Evolutionary conservation across 2,888 invertebrate species (phyloP).

Genomic region (Heteromurus nitidus): DNA sequence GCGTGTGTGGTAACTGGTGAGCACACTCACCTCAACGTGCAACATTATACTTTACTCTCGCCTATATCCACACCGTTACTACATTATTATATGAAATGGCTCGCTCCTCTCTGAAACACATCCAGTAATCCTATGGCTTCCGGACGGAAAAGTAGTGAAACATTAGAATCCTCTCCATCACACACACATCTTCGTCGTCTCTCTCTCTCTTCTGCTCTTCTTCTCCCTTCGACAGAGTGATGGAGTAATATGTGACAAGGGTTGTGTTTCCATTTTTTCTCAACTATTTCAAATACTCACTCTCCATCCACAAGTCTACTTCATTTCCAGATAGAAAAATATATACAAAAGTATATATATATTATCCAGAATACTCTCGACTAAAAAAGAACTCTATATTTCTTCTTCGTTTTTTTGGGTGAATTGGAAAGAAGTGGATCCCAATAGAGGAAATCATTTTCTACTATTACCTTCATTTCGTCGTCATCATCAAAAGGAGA

Average conservation of each 20-base stretch:
- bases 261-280: background rate
- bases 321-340: too few species aligned
- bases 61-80: background rate
- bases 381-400: background rate
- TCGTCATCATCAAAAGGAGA: too few species aligned
- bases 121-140: conserved; percentile 67
- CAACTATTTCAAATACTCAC: too few species aligned
- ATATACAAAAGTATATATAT: too few species aligned
- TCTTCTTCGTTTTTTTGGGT: background rate
- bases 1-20: too few species aligned
- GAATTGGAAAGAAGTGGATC: conserved; percentile 11
- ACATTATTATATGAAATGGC: conserved; percentile 21
- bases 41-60: too few species aligned
- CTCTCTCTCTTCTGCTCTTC: background rate
- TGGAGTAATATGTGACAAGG: background rate
- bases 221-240: background rate
- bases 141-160: conserved; percentile 57
- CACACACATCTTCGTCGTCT: too few species aligned
- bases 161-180: conserved; percentile 18
- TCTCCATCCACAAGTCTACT: too few species aligned
- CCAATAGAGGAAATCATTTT: background rate
- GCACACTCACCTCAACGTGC: too few species aligned
- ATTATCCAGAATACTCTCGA: too few species aligned
- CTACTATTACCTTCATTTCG: background rate
- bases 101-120: conserved; percentile 50